Base-by-base conservation (phyloP, 2,797 vertebrate species). In the Xenops minutus region DNA sequence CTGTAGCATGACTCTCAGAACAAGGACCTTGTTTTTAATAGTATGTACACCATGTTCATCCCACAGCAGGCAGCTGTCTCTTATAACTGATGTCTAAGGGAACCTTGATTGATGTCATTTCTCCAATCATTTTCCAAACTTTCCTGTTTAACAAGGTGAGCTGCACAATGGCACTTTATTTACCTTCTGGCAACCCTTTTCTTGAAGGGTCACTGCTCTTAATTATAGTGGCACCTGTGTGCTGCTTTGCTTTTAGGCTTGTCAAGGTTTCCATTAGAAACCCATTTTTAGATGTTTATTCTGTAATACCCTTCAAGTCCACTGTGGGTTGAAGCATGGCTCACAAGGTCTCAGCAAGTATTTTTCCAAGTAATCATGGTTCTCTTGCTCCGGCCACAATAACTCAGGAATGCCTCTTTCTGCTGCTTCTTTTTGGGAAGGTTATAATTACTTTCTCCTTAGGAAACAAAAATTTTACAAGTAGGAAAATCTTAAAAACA, bases 71-170 rank as follows among this genome's bases (percentile, higher is more conserved):
- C 90, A 97, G 92, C 92, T 96, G 61, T 94, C 94, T 93, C 29
- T 91, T 95, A 52, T 39, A 95, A 88, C 36, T 92, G 83, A 93
- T 94, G 91, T 83, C 86, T 92, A 58, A 90, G 72, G 29, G 74
- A 95, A 92, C 90, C 67, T 56, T 66, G 44, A 97, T 39, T 91
- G 95, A 97, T 96, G 88, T 58, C 55, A 44, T 56, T 88, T 86
- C 91, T 91, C 59, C 93, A 95, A 88, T 94, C 41, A 90, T 92
- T 97, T 96, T 29, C 68, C 88, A 79, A 66, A 91, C 64, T 91
- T 92, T 73, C 91, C 44, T 46, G 19, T 91, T 96, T 93, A 95
- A 94, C 7, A 3, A 96, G 77, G 74, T 92, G 89, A 97, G 85
- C 12, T 88, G 88, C 64, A 88, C 88, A 77, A 72, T 52, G 37